Percentiles rank a stretch among this genome's conserved stretches.
Evolutionary conservation across 1,140 invertebrate genomes (phyloP).

Genomic region (Dendroctonus ponderosae): DNA sequence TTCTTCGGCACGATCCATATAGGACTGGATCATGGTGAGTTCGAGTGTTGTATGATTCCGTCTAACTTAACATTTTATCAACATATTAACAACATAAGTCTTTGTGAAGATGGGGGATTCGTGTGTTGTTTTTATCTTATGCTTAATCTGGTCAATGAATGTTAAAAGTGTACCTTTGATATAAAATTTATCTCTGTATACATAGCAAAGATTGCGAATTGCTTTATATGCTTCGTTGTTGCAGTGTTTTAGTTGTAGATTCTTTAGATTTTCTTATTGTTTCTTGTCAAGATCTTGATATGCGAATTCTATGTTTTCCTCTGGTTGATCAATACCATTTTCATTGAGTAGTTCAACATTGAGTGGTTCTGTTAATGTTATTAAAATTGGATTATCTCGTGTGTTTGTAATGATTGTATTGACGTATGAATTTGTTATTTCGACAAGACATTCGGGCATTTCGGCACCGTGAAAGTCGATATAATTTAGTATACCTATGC

Average conservation of each 20-base stretch:
- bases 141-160: too few species aligned
- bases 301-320: constrained; percentile 1
- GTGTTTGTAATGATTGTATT: constrained; percentile 25
- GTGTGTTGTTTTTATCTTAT: too few species aligned
- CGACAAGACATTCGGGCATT: constrained; percentile 26
- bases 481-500: constrained; percentile 20
- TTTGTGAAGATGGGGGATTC: too few species aligned
- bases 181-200: constrained; percentile 25
- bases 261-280: constrained; percentile 27
- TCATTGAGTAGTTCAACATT: constrained; percentile 16
- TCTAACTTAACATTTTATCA: too few species aligned
- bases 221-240: constrained; percentile 33
- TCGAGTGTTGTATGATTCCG: too few species aligned
- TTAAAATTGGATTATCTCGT: constrained; percentile 17
- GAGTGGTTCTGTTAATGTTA: constrained; percentile 13
- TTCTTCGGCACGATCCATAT: too few species aligned
- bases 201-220: constrained; percentile 21
- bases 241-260: constrained; percentile 26
- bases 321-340: constrained; percentile 16
- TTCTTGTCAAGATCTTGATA: constrained; percentile 7
- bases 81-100: too few species aligned
- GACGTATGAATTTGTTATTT: constrained; percentile 15
- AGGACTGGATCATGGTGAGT: too few species aligned
- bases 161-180: too few species aligned
- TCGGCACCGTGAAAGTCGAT: constrained; percentile 15